These are phyloP conservation scores for Notodonta ziczac DNA, from an alignment of 2,888 invertebrate species.

Conservation along the genomic window DNA sequence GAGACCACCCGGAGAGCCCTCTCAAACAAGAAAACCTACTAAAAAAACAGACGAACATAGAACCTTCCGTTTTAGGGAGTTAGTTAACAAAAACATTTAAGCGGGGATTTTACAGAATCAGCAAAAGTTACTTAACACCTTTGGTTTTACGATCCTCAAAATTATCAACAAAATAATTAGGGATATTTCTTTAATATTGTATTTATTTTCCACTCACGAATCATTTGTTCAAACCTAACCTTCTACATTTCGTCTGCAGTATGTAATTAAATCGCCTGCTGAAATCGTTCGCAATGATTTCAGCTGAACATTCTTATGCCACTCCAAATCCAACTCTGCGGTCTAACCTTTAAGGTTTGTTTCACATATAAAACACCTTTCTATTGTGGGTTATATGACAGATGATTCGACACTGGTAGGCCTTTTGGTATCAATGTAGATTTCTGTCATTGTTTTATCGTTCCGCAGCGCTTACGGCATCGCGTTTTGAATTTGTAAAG, in stretches of 20 bases:
- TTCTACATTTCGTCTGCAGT: neutral
- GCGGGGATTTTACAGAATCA: too few relatives aligned
- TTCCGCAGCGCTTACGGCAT: slow-evolving; percentile 18
- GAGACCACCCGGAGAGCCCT: too few relatives aligned
- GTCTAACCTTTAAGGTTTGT: neutral
- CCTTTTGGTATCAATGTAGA: slow-evolving; percentile 41
- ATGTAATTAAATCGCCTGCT: slow-evolving; percentile 25
- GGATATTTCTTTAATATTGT: too few relatives aligned
- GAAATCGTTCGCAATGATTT: slow-evolving; percentile 59
- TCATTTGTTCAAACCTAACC: neutral
- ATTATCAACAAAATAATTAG: too few relatives aligned
- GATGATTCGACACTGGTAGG: slow-evolving; percentile 48
- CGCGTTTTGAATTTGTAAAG: neutral
- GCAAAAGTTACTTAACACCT: too few relatives aligned
- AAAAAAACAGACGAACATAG: too few relatives aligned
- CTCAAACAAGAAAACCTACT: too few relatives aligned
- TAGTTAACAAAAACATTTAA: too few relatives aligned
- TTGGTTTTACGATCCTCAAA: too few relatives aligned
- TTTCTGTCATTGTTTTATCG: slow-evolving; percentile 44
- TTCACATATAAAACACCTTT: neutral
- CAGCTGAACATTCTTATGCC: slow-evolving; percentile 27
- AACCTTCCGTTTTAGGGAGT: too few relatives aligned
- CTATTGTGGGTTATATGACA: slow-evolving; percentile 38
- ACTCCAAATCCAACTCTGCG: slow-evolving; percentile 26
- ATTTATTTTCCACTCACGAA: too few relatives aligned